These are phyloP conservation scores for Drosophila sechellia DNA, from an alignment of 1,140 invertebrate species.

Conservation along the genomic window DNA sequence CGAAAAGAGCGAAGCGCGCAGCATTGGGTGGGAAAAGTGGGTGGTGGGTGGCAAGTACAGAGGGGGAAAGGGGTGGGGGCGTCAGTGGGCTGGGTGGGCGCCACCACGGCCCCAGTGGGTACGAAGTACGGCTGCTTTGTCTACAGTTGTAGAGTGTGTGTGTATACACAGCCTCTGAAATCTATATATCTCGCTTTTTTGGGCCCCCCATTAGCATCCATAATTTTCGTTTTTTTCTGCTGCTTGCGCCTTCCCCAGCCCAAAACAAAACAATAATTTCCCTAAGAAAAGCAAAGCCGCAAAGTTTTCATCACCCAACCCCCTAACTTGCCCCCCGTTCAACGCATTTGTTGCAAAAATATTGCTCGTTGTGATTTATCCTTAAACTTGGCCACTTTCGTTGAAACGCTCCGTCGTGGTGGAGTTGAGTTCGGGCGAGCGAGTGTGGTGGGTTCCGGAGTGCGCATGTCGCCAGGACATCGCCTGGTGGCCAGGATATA, in stretches of 20 bases:
- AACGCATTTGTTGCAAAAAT: constrained; percentile 55
- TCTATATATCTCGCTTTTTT: constrained; percentile 28
- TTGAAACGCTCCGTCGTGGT: constrained; percentile 29
- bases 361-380: constrained; percentile 70
- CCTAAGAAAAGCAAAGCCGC: constrained; percentile 21
- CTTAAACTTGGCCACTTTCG: constrained; percentile 74
- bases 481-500: constrained; percentile 58
- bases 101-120: constrained; percentile 57
- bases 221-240: constrained; percentile 43
- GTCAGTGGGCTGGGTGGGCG: constrained; percentile 33
- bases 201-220: constrained; percentile 54
- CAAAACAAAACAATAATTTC: constrained; percentile 54
- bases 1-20: constrained; percentile 75
- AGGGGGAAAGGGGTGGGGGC: neutral
- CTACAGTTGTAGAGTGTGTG: constrained; percentile 37
- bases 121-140: constrained; percentile 68
- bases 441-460: constrained; percentile 44
- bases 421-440: constrained; percentile 16
- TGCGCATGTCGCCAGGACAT: constrained; percentile 61
- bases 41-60: constrained; percentile 4
- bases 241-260: constrained; percentile 7
- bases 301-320: constrained; percentile 28
- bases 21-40: constrained; percentile 31
- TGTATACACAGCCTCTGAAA: constrained; percentile 41
- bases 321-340: neutral